Evolutionary conservation across 2,113 vertebrate species (phyloP).

Genomic region (Microtus pennsylvanicus): DNA sequence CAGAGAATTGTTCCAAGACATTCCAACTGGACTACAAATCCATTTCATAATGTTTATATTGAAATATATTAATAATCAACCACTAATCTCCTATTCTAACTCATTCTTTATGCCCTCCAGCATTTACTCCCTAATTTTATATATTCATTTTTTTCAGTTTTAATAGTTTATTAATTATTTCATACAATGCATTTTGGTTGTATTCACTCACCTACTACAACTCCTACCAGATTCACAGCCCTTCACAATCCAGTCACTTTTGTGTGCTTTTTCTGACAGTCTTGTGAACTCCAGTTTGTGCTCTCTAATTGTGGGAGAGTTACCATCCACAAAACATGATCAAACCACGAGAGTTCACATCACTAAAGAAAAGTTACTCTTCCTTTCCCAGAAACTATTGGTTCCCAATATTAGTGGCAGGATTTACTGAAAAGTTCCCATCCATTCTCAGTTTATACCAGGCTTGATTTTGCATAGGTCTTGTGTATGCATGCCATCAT

Average conservation of each 20-base stretch:
- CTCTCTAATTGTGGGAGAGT: not conserved
- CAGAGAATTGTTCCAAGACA: not conserved
- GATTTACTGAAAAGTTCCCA: not conserved
- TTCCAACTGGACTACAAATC: not conserved
- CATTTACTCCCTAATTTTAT: not conserved
- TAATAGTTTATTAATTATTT: not conserved
- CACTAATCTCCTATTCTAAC: not conserved
- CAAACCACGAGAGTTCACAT: no score
- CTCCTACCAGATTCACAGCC: not conserved
- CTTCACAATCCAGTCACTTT: not conserved
- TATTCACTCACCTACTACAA: not conserved
- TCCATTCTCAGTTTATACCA: not conserved
- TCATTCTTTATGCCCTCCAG: not conserved
- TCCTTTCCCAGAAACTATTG: not conserved
- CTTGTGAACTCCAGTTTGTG: not conserved
- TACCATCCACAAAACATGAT: not conserved
- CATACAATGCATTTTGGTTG: not conserved
- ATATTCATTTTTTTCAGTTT: not conserved
- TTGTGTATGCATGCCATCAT: not conserved
- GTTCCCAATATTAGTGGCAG: not conserved
- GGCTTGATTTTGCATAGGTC: not conserved
- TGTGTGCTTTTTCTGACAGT: not conserved
- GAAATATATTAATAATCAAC: not conserved
- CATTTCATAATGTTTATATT: not conserved
- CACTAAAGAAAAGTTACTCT: not conserved